phyloP scores from a whole-genome alignment of 2,797 vertebrate genomes.

The Tokudaia muenninki region DNA sequence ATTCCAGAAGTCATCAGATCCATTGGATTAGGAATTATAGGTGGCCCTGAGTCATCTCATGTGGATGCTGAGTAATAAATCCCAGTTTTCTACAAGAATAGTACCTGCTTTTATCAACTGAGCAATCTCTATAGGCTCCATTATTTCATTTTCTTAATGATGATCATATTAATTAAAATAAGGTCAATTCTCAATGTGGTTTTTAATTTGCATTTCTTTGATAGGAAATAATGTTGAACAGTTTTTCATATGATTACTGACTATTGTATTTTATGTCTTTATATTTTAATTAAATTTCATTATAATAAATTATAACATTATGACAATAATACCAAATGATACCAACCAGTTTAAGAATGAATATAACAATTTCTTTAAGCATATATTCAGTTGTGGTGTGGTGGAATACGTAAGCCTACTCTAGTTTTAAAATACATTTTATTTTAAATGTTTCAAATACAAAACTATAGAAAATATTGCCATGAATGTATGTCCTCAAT shows the following conservation, averaged over 20 bases:
- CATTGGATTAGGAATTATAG: no score
- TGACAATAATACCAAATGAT: background rate
- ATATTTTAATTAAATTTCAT: background rate
- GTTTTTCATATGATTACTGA: background rate
- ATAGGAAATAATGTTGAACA: background rate
- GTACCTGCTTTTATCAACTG: background rate
- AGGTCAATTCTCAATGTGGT: background rate
- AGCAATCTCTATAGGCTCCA: background rate
- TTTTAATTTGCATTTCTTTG: background rate
- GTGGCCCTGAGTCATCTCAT: no score
- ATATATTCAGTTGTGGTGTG: background rate
- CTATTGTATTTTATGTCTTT: background rate
- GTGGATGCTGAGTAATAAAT: background rate
- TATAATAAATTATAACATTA: background rate
- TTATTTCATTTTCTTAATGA: background rate
- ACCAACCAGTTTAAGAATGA: background rate
- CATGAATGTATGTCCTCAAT: background rate
- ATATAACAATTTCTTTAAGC: background rate
- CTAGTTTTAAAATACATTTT: background rate
- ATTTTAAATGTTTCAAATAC: background rate
- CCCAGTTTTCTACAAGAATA: background rate
- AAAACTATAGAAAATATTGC: background rate
- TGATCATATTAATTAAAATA: background rate
- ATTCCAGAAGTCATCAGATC: no score
- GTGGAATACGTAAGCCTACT: background rate